Conservation (phyloP, 2,797 vertebrate genomes). For the Chiloscyllium punctatum region DNA sequence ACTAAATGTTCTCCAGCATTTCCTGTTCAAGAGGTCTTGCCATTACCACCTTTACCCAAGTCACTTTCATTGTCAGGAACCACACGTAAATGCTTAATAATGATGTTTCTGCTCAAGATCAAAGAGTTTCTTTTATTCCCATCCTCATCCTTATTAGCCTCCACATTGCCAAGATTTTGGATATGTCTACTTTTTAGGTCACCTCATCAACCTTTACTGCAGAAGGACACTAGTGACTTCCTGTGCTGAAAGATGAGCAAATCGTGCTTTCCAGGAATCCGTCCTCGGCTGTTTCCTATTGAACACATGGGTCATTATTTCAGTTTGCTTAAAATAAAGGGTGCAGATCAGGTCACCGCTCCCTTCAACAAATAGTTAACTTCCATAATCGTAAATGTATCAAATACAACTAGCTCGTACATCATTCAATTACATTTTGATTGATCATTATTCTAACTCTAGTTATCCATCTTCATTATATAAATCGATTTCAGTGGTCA, state of each 20-base stretch:
- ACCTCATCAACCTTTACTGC: not conserved
- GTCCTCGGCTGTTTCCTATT: not conserved
- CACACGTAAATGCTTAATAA: not conserved
- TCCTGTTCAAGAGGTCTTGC: not conserved
- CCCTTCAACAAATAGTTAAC: not conserved
- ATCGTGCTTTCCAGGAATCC: not conserved
- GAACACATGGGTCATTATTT: not conserved
- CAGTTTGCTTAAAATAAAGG: not conserved
- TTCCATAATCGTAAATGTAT: not conserved
- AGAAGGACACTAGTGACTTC: not conserved
- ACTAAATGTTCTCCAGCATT: not conserved
- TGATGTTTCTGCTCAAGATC: not conserved
- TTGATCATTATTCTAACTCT: not conserved
- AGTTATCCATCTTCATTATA: not conserved
- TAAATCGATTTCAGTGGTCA: not conserved
- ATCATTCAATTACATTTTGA: not conserved
- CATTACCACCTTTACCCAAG: not conserved
- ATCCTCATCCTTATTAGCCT: not conserved
- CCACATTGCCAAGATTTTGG: not conserved
- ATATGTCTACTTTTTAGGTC: not conserved
- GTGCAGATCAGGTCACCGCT: not conserved
- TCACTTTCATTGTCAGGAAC: not conserved
- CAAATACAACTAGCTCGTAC: not conserved
- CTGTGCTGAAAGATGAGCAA: not conserved
- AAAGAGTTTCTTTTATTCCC: too few species aligned